Conservation (phyloP, 2,113 vertebrate species). For the Rhinopomastus cyanomelas region DNA sequence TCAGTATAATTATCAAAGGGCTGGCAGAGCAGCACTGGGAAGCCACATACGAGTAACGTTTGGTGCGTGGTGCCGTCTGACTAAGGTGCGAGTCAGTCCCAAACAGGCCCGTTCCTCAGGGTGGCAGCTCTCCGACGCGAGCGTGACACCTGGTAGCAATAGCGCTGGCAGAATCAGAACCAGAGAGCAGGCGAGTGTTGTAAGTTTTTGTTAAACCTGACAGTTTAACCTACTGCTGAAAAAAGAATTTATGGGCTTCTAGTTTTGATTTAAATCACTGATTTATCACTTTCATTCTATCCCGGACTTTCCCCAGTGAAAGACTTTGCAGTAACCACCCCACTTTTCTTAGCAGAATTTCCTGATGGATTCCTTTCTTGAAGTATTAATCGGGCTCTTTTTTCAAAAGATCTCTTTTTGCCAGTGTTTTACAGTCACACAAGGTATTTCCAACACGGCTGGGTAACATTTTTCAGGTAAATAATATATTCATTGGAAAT, state of each 20-base stretch:
- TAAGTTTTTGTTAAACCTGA: slow-evolving; percentile 53
- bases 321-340: background rate
- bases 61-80: background rate
- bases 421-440: background rate
- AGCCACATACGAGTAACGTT: background rate
- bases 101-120: background rate
- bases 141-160: slow-evolving; percentile 29
- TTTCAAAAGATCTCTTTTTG: background rate
- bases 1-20: background rate
- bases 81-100: background rate
- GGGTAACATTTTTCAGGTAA: background rate
- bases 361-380: background rate
- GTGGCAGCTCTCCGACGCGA: background rate
- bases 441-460: background rate
- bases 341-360: background rate
- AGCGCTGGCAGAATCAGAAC: slow-evolving; percentile 27
- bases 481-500: background rate
- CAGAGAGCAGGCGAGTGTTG: background rate
- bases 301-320: background rate
- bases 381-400: background rate
- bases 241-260: slow-evolving; percentile 51
- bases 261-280: slow-evolving; percentile 47
- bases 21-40: background rate
- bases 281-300: slow-evolving; percentile 37
- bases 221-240: slow-evolving; percentile 60